phyloP scores from a whole-genome alignment of 2,797 vertebrate genomes.

The Pseudochirops cupreus region DNA sequence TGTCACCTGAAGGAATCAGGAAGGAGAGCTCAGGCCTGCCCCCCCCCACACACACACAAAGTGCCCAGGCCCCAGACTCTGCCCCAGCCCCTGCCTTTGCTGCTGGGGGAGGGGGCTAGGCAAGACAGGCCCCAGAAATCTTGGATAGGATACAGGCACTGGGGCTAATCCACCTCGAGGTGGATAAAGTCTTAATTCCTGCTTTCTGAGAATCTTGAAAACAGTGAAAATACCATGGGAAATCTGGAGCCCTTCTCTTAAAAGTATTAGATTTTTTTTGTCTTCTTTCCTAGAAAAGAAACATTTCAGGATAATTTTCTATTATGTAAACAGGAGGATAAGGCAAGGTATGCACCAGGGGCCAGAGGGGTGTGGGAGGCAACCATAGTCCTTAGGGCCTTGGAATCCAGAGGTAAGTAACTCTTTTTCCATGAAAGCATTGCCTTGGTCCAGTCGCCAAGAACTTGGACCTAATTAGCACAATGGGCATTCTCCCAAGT shows the following conservation, averaged over 20 bases:
- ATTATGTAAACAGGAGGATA: slow-evolving; percentile 16
- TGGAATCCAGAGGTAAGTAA: slow-evolving; percentile 12
- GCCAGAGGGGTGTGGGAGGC: neutral
- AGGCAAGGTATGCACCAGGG: neutral
- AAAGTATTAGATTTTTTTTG: slow-evolving; percentile 40
- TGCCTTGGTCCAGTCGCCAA: neutral
- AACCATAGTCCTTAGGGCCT: neutral
- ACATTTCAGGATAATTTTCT: slow-evolving; percentile 33
- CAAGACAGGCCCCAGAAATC: neutral
- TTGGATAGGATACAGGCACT: neutral
- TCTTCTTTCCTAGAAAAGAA: slow-evolving; percentile 54
- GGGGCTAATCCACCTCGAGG: neutral
- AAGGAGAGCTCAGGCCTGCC: neutral
- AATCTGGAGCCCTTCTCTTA: neutral
- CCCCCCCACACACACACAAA: neutral
- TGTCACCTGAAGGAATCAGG: neutral
- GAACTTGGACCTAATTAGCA: neutral
- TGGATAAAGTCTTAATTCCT: neutral
- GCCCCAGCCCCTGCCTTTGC: no score
- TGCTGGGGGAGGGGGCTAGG: neutral
- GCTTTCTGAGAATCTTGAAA: slow-evolving; percentile 61
- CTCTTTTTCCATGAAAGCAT: neutral
- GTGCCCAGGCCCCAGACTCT: neutral
- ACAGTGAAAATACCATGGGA: slow-evolving; percentile 50
- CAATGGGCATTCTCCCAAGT: neutral